A percentile compares a stretch with the other conserved stretches of the same genome.
These are phyloP conservation scores for Pampusana beccarii DNA, from an alignment of 2,113 vertebrate species.

Conservation along the genomic window DNA sequence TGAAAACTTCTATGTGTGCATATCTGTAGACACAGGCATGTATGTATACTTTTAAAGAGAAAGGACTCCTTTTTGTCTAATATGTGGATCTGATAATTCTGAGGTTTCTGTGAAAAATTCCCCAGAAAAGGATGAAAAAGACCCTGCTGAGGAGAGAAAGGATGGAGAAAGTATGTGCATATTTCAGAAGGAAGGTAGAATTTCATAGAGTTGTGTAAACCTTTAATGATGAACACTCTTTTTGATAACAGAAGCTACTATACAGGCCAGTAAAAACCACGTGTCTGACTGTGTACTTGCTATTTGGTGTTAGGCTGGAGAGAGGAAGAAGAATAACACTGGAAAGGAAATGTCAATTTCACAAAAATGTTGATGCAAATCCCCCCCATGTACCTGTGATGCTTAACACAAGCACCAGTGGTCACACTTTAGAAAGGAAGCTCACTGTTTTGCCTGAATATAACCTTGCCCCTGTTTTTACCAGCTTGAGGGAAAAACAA, in stretches of 20 bases:
- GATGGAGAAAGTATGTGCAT: background rate
- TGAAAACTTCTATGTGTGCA: background rate
- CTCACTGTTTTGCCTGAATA: background rate
- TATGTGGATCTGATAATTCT: background rate
- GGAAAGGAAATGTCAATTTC: background rate
- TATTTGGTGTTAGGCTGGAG: background rate
- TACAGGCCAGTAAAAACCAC: background rate
- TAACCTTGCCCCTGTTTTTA: background rate
- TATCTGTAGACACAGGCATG: background rate
- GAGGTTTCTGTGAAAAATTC: background rate
- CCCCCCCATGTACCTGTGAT: rapidly evolving
- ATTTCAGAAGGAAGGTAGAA: background rate
- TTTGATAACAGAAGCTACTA: background rate
- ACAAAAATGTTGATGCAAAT: background rate
- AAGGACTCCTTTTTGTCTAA: background rate
- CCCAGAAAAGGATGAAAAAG: background rate
- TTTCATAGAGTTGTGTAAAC: background rate
- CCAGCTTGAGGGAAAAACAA: background rate
- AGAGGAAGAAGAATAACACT: background rate
- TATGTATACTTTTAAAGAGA: background rate
- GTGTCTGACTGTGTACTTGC: background rate
- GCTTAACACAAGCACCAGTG: rapidly evolving
- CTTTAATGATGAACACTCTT: background rate
- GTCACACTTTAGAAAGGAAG: background rate
- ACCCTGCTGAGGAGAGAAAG: background rate